Evolutionary conservation across 2,888 invertebrate species (phyloP), one percentile per base, ranked within the genome.

Genomic region (Nomada lathburiana): DNA sequence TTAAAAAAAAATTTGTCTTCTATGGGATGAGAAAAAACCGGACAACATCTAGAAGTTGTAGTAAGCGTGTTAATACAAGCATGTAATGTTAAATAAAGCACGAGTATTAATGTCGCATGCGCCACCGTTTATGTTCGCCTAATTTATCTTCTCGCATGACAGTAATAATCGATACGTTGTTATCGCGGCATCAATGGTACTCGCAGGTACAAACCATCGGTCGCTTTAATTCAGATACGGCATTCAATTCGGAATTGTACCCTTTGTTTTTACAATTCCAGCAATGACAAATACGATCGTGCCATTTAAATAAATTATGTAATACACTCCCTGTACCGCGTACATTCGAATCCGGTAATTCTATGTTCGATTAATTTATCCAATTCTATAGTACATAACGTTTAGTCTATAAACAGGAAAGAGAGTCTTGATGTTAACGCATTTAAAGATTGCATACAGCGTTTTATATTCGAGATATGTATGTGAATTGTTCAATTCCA

Each of bases 101-200:
- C 2, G 11, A 11, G 18, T 13, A 55, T 10, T 44, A 63, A 63
- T 16, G 23, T 64, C 26, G 26, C 50, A n/a, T 44, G 11, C 11
- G 26, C n/a, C 36, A 69, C 44, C 57, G 44, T 57, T 69, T 23
- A 50, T n/a, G 44, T 11, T 65, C 11, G 1, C 23, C 10, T 20
- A 18, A 16, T 16, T 18, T 42, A 16, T 1, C 13, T 70, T 59
- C 59, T 70, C 26, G n/a, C 13, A 2, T 57, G 16, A 23, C 26
- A 69, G 9, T 20, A 1, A 69, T 10, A 70, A 70, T 70, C 69
- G 42, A 59, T 59, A 70, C 47, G 29, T 44, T 1, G 18, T 44
- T 47, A 63, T 47, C 55, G 44, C 4, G n/a, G 13, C 29, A 20
- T 59, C 59, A 36, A 9, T 59, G 10, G 42, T 10, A 70, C 4